Base-by-base conservation (phyloP, 2,113 vertebrate genomes). In the Periophthalmodon schlosseri region DNA sequence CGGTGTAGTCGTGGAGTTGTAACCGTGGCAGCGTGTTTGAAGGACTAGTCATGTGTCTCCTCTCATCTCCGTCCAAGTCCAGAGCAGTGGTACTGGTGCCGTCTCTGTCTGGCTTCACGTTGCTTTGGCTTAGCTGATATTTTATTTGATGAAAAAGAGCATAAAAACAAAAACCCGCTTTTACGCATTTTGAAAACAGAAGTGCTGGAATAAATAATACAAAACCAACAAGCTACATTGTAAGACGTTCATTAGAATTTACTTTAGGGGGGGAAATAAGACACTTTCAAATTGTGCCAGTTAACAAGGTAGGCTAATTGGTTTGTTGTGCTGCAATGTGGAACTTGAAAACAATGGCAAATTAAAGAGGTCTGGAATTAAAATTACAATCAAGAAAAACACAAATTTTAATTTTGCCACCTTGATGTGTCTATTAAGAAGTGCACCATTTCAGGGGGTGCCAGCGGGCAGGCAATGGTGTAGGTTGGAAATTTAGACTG, bases 1-100 rank as follows among this genome's bases (percentile, higher is more conserved):
- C 76, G 79, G 81, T 84, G 82, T 88, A 76, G 85, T 86, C 83
- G 84, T 68, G 81, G 81, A 79, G 84, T 74, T 81, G 84, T 81
- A 83, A 44, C 76, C 52, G 60, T 11, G 79, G 50, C 73, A 74
- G 67, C 80, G 74, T 69, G 81, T 86, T 81, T 76, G 77, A 87
- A 80, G 79, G 74, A 66, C 79, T 81, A 80, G 64, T 84, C 80
- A 79, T 81, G 73, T 36, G 84, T 88, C 84, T 81, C 36, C 1
- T 85, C 85, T 91, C 74, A 84, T 89, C 78, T 73, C 74, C 61
- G 70, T 82, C 68, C 65, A 77, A 83, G 79, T 67, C 74, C 75
- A 58, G 82, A 76, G 47, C 70, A 71, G 70, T 71, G 61, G 83
- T 70, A 46, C 75, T 63, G n/a, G n/a, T 72, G 76, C 75, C 67